Base-by-base conservation (phyloP, 2,113 vertebrate species). In the Candoia aspera region DNA sequence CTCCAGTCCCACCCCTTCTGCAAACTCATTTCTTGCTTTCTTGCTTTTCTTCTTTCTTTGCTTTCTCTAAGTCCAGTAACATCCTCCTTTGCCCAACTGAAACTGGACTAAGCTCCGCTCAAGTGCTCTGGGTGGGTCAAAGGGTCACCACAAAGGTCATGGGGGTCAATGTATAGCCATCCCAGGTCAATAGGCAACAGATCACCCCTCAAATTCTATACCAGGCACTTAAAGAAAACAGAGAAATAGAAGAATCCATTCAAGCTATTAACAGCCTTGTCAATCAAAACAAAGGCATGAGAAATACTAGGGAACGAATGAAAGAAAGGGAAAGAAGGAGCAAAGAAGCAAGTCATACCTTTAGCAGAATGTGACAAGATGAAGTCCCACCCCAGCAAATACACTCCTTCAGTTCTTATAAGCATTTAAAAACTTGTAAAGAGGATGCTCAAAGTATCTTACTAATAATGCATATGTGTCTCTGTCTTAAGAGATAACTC, bases 231-330 rank as follows among this genome's bases (percentile, higher is more conserved):
- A 94, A 93, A 96, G 94, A 95, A 95, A 94, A 94, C 93, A 92
- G 94, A 94, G 94, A 96, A 95, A 94, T 94, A 94, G 94, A 95
- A 95, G 95, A 94, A 95, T 93, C 94, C 94, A 95, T 96, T 95
- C 96, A 96, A 94, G 92, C 94, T 94, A 95, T 95, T 95, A 96
- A 96, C 94, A 95, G 92, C 92, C 94, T 95, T 96, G 95, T 96
- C 95, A 95, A 95, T 96, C 95, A 96, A 94, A 94, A 58, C 92
- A n/a, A 93, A 92, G 95, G 93, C 93, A 92, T 94, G 93, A 94
- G 95, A 95, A 93, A 94, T 90, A 93, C 68, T 85, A 86, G 37
- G 42, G 24, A 58, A 54, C 79, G 55, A 58, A 57, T 9, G n/a
- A 42, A 79, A 49, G 29, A 33, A 42, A 87, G 13, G 87, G 26